Percentiles rank a stretch among this genome's conserved stretches.
These are phyloP conservation scores for Chaetodon trifasciatus DNA, from an alignment of 2,797 vertebrate genomes.

Conservation along the genomic window DNA sequence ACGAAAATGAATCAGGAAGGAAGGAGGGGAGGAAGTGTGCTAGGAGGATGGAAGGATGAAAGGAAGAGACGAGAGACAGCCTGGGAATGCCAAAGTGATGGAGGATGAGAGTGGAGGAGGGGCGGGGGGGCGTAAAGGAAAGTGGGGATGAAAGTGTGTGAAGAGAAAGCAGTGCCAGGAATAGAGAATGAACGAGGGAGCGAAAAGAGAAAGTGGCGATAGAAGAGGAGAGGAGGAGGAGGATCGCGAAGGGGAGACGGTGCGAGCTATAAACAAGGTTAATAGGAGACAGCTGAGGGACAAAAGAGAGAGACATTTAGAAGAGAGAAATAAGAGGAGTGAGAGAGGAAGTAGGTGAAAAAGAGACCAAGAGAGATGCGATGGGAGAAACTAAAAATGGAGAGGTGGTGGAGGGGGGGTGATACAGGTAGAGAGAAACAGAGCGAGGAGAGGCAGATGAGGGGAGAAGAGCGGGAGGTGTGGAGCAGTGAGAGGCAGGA, in stretches of 20 bases:
- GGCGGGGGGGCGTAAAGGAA: constrained; percentile 38
- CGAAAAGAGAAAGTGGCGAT: constrained; percentile 52
- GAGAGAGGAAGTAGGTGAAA: constrained; percentile 33
- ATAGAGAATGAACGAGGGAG: constrained; percentile 72
- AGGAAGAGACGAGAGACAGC: constrained; percentile 61
- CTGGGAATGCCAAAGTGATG: constrained; percentile 72
- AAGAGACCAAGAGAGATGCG: constrained; percentile 23
- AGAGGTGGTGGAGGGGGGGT: constrained; percentile 11
- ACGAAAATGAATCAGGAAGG: constrained; percentile 66
- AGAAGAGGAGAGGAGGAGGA: constrained; percentile 47
- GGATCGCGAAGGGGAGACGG: constrained; percentile 47
- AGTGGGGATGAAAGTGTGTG: constrained; percentile 75
- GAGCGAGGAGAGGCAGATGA: constrained; percentile 63
- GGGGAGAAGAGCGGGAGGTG: constrained; percentile 36
- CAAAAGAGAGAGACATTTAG: constrained; percentile 54
- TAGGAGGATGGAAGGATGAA: constrained; percentile 66
- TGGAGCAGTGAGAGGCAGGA: constrained; percentile 41
- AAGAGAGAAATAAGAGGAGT: constrained; percentile 25
- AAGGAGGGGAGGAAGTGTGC: constrained; percentile 51
- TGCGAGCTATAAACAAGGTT: constrained; percentile 72
- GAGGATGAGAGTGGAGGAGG: constrained; percentile 52
- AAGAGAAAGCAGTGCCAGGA: constrained; percentile 66
- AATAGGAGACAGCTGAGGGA: constrained; percentile 74
- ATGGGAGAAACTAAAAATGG: constrained; percentile 61
- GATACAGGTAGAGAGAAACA: constrained; percentile 62